Evolutionary conservation across 2,113 vertebrate species (phyloP), one percentile per base, ranked within the genome.

Genomic region (Petrocephalus zakoni): DNA sequence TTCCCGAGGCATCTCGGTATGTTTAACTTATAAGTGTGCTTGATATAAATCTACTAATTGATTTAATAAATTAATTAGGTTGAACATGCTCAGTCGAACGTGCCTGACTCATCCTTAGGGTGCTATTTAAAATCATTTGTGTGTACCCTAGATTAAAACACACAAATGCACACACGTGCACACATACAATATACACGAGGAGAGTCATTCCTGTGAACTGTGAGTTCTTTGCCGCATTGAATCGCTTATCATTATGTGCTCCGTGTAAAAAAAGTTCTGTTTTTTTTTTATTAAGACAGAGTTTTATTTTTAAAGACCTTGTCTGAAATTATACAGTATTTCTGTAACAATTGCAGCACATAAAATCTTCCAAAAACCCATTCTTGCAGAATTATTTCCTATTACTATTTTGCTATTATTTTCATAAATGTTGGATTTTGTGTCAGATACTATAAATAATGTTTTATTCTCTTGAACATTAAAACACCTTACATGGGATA

Each of bases 1-100:
- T 34, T 86, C 84, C 52, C 2, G 25, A 56, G 25, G 51, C 51
- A 37, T 22, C 15, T 13, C 5, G 51, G 51, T 11, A 55, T 19
- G 25, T 86, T 53, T 34, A 55, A 52, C 46, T 34, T 55, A 22
- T 49, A 49, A 49, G 46, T n/a, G 29, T 29, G 10, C n/a, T 83
- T 83, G 81, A 86, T 86, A 55, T 56, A 86, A 55, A 86, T 86
- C 84, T 55, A 25, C 25, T 86, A 86, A 86, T 55, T 86, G 84
- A 86, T 86, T 86, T 86, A 55, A 52, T 55, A 34, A 55, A 55
- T 86, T 56, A 86, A 86, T 55, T 86, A 86, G 47, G 49, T 25
- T 22, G 37, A 19, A 81, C 42, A 46, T 47, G 81, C 46, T 46
- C 46, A 83, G 46, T 1, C 4, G 46, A 83, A 49, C 81, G 19